Evolutionary conservation across 2,797 vertebrate species (phyloP).

Genomic region (Margarornis squamiger): DNA sequence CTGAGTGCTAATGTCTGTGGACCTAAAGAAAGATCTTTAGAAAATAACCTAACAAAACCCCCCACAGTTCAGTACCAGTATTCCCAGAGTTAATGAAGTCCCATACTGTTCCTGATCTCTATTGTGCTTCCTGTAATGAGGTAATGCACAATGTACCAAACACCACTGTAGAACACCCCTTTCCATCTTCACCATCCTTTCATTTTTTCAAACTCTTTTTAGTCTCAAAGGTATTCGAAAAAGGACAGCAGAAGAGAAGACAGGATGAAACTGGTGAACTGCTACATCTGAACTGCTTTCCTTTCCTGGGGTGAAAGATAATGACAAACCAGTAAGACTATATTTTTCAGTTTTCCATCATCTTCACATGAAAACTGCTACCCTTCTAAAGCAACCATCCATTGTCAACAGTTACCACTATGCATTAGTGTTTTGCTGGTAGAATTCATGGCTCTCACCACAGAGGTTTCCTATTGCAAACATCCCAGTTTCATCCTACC

Average conservation of each 20-base stretch:
- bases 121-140: neutral
- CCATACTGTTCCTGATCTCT: neutral
- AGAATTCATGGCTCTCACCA: neutral
- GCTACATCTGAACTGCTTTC: neutral
- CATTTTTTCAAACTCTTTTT: neutral
- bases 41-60: slow-evolving; percentile 1
- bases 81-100: slow-evolving; percentile 18
- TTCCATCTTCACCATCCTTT: neutral
- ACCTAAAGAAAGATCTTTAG: slow-evolving; percentile 9
- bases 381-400: neutral
- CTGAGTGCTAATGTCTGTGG: slow-evolving; percentile 5
- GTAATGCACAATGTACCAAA: neutral
- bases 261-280: neutral
- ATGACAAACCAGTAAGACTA: neutral
- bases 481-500: neutral
- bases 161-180: neutral
- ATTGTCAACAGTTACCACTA: neutral
- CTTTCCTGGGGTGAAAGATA: neutral
- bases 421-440: neutral
- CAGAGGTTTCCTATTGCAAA: slow-evolving; percentile 21
- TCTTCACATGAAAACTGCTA: neutral
- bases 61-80: neutral
- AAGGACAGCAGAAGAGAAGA: neutral
- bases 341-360: neutral
- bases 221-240: neutral